phyloP scores from a whole-genome alignment of 2,113 vertebrate genomes.

The Lagenorhynchus albirostris region DNA sequence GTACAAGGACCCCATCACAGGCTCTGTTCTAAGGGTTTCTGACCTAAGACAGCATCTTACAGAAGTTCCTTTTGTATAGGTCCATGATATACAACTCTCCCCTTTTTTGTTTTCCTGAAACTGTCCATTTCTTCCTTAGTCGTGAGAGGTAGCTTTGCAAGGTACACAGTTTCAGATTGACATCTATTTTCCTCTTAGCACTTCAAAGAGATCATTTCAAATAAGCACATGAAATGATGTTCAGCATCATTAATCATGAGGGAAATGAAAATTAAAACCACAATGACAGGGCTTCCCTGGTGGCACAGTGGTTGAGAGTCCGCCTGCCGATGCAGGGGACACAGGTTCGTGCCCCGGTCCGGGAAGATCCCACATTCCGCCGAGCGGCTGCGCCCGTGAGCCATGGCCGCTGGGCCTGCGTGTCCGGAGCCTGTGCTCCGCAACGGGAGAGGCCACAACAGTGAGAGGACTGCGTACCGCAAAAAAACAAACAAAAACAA shows the following conservation, averaged over 20 bases:
- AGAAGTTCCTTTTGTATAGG: neutral
- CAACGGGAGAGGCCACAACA: too few species aligned
- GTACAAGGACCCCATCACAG: neutral
- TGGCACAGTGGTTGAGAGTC: too few species aligned
- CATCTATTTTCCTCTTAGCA: too few species aligned
- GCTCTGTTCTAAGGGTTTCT: neutral
- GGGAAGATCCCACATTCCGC: too few species aligned
- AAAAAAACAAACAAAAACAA: too few species aligned
- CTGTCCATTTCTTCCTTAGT: neutral
- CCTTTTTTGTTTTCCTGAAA: neutral
- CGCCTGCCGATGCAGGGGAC: too few species aligned
- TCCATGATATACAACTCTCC: neutral
- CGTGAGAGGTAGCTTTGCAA: neutral
- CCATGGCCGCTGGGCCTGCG: too few species aligned
- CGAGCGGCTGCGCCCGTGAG: too few species aligned
- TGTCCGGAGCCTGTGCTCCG: too few species aligned
- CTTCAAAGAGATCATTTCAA: too few species aligned
- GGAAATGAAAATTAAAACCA: neutral
- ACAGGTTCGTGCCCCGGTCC: fast-evolving
- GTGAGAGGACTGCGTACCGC: too few species aligned
- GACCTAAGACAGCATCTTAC: neutral
- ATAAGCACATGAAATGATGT: neutral
- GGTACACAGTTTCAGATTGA: neutral
- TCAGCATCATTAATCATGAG: neutral
- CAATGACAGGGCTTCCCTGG: neutral